phyloP scores from a whole-genome alignment of 2,797 vertebrate genomes.

The Balearica regulorum region DNA sequence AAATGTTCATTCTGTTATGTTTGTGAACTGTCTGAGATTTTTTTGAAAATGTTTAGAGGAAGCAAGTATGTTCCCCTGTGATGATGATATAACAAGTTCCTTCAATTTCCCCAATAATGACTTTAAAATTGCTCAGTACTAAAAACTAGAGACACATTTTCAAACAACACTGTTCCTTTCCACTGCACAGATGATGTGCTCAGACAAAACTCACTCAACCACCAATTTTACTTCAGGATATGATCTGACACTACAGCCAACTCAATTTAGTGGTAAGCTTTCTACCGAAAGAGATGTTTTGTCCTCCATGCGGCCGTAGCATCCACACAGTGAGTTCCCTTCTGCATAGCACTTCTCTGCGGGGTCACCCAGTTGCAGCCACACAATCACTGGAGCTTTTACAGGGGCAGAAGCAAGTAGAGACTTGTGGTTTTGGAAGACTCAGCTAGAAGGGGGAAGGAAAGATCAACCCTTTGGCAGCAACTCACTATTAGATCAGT shows the following conservation, averaged over 20 bases:
- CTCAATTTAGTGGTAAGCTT: not conserved
- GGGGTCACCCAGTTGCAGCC: not conserved
- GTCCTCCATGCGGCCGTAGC: rapidly evolving
- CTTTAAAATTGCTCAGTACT: not conserved
- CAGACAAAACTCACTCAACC: not conserved
- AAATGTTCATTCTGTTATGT: not conserved
- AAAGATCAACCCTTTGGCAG: not conserved
- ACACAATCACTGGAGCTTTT: not conserved
- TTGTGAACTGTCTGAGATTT: not conserved
- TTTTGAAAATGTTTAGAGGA: not conserved
- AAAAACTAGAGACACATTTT: not conserved
- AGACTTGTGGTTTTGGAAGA: not conserved
- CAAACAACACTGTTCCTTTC: not conserved
- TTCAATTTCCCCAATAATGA: not conserved
- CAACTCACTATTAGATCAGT: not conserved
- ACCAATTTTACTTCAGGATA: not conserved
- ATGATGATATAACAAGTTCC: not conserved
- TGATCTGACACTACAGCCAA: not conserved
- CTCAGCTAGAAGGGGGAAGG: not conserved
- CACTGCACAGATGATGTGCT: not conserved
- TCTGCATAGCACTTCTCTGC: not conserved
- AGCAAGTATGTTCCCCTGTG: not conserved
- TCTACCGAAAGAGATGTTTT: not conserved
- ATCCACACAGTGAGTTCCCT: not conserved
- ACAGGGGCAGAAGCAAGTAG: not conserved